Base-by-base conservation (phyloP, 2,797 vertebrate species). In the Diplodus sargus region DNA sequence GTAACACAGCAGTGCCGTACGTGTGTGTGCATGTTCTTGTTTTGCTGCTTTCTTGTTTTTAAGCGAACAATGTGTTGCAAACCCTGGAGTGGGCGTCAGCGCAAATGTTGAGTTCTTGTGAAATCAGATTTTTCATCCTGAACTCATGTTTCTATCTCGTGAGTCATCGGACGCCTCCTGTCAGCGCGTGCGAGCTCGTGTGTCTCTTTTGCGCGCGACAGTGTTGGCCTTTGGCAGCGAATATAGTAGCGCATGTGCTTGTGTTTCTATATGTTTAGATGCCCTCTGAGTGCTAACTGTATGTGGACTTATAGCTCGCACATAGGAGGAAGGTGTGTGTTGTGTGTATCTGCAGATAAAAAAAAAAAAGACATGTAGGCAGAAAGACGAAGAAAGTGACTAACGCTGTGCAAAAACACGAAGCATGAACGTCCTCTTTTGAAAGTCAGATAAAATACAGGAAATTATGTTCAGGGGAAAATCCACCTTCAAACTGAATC, bases 81-180 rank as follows among this genome's bases (percentile, higher is more conserved):
- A 65, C 0, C 5, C 56, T 58, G 15, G 47, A 78, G 83, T 78
- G 43, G 74, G 76, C 22, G 5, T 45, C 23, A n/a, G n/a, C 51
- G 74, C 78, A 74, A 88, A 82, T 64, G 53, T 34, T 81, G 62
- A 73, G 76, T 83, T 82, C 70, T 88, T 80, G 83, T 73, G 78
- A 91, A 81, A 87, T 76, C 12, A 20, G 16, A 61, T 70, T 70
- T 83, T 79, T 87, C 76, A 69, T 70, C 47, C 49, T 59, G 70
- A 17, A 51, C 62, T 81, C 9, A 28, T 70, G 42, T 47, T 71
- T 82, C 74, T 25, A 48, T 77, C 18, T 61, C 15, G 53, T 85
- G 79, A 82, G 39, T 87, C 86, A 90, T 61, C 65, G 56, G 28
- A 39, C 4, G 23, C 3, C 30, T 71, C 9, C 52, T 69, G 20